These are phyloP conservation scores for Falco columbarius DNA, from an alignment of 2,797 vertebrate genomes.

Conservation along the genomic window DNA sequence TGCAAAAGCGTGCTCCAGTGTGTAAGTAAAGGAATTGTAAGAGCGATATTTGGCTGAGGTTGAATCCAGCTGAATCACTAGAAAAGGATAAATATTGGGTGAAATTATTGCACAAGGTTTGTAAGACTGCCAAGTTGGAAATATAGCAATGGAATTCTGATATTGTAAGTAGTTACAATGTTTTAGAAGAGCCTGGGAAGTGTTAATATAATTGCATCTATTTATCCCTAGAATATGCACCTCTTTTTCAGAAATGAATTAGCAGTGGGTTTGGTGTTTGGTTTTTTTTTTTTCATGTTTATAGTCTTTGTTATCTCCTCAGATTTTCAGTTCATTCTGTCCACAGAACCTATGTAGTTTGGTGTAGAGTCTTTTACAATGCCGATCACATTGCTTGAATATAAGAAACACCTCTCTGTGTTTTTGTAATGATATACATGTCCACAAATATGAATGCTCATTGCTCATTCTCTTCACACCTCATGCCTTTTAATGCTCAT, in stretches of 20 bases:
- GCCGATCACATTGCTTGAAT: not conserved
- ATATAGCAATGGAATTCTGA: not conserved
- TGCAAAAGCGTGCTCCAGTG: not conserved
- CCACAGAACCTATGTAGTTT: not conserved
- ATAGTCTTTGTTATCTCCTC: not conserved
- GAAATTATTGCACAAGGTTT: not conserved
- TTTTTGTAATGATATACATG: not conserved
- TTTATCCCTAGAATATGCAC: not conserved
- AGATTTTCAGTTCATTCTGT: not conserved
- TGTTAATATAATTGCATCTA: not conserved
- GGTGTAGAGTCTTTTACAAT: not conserved
- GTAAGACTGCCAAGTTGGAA: not conserved
- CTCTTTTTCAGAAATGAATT: not conserved
- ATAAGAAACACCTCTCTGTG: not conserved
- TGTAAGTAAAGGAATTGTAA: not conserved
- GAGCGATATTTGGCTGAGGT: not conserved
- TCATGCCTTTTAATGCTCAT: slow-evolving; percentile 4
- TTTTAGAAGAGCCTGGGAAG: not conserved
- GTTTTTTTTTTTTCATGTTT: not conserved
- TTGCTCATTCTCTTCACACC: not conserved
- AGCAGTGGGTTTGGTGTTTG: not conserved
- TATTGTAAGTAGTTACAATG: not conserved
- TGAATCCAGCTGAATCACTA: not conserved
- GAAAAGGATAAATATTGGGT: not conserved
- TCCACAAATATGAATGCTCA: not conserved